phyloP scores from a whole-genome alignment of 1,140 invertebrate species.

The Papilio machaon region DNA sequence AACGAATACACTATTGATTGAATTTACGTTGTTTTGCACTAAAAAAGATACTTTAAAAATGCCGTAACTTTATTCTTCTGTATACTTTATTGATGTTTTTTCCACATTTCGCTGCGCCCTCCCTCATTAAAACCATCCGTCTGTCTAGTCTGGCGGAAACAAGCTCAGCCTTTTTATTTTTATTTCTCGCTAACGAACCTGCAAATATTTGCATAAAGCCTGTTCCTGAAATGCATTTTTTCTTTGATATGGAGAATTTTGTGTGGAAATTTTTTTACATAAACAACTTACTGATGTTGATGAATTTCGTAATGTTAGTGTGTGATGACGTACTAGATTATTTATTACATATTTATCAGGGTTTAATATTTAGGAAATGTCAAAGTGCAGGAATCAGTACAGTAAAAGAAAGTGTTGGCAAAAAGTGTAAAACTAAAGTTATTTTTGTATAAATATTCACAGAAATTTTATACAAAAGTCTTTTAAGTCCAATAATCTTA shows the following conservation, averaged over 20 bases:
- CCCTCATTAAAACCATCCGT: constrained; percentile 37
- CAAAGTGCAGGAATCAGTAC: too few relatives aligned
- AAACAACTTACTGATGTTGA: neutral
- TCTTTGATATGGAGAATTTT: constrained; percentile 1
- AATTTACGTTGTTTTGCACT: too few relatives aligned
- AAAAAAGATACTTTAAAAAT: neutral
- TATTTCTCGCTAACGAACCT: constrained; percentile 23
- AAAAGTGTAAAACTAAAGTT: too few relatives aligned
- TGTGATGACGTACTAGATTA: too few relatives aligned
- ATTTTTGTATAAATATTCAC: too few relatives aligned
- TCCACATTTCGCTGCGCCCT: constrained; percentile 24
- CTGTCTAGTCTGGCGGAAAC: constrained; percentile 37
- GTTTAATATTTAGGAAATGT: too few relatives aligned
- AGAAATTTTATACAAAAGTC: neutral
- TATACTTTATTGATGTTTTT: constrained; percentile 23
- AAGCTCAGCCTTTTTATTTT: constrained; percentile 22
- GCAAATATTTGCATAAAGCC: constrained; percentile 35
- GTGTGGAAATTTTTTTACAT: neutral
- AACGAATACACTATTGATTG: too few relatives aligned
- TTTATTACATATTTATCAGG: too few relatives aligned
- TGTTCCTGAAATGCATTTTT: constrained; percentile 18
- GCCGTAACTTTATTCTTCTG: neutral
- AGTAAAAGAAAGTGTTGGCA: too few relatives aligned
- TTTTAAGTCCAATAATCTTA: neutral
- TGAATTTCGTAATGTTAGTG: too few relatives aligned